Base-by-base conservation (phyloP, 1,140 invertebrate species). In the Mya arenaria region DNA sequence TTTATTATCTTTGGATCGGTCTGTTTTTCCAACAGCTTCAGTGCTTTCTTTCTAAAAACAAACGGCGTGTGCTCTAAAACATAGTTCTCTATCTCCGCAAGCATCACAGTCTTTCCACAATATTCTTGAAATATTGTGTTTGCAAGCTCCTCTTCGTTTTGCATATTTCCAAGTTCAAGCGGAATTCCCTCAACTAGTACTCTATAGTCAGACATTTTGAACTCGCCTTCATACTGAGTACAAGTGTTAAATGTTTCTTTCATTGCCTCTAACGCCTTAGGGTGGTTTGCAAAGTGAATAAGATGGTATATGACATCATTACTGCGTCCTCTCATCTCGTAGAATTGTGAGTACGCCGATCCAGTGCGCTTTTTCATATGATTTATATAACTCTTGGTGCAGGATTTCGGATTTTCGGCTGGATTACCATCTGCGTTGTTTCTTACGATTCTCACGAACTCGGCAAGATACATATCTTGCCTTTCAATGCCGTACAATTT, bases 191-290 rank as follows among this genome's bases (percentile, higher is more conserved):
- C 52, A 28, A 39, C 32, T 13, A 30, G 34, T 13, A 71, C 19
- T 0, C 13, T 30, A 52, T 71, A 71, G 32, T 71, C 68, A 28
- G 39, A 48, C 68, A 71, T 71, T n/a, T 6, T n/a, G 0, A 71
- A 4, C 32, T 41, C 68, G 30, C 37, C 28, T 55, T 52, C 68
- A 25, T 13, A 17, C n/a, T 71, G 68, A n/a, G 39, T 48, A 4
- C 68, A 71, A 3, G 19, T 23, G 34, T 48, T 52, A 39, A 71
- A 48, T 1, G 68, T n/a, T 52, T 44, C 44, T 28, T 71, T 71
- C 68, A 71, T 71, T 0, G 30, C 30, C 34, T 71, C 68, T 15
- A 71, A 5, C 19, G 39, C 37, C 34, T 52, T 44, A 4, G 32
- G 44, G 28, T 71, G 41, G 23, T 55, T 19, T 17, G 68, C 52